Evolutionary conservation across 2,797 vertebrate genomes (phyloP), one percentile per base, ranked within the genome.

Genomic region (Acanthurus lineatus): DNA sequence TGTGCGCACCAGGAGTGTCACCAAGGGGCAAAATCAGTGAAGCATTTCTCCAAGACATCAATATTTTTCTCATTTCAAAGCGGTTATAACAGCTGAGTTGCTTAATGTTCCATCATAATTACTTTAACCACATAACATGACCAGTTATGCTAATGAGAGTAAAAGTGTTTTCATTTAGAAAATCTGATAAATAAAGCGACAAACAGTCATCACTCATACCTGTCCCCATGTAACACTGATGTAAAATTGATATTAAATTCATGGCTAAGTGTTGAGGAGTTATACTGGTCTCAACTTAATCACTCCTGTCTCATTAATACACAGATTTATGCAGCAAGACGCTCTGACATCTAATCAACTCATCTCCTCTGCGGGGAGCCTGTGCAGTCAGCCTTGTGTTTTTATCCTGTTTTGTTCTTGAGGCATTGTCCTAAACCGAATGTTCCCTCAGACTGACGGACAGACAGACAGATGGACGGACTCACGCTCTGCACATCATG

Each of bases 281-380:
- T 53, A 48, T n/a, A 53, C 2, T 63, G 14, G 53, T 61, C 40
- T 62, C 9, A 40, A 48, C 58, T 53, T 63, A 25, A 83, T 82
- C 28, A 74, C 20, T 74, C 60, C 38, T 68, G 47, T 57, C 48
- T 84, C 66, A 82, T 81, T 78, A 73, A 69, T 35, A 84, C 20
- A 75, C 68, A 82, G 45, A 77, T 77, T 77, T 60, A 59, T 72
- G 77, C 66, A 77, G 66, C 4, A 32, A 58, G 48, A 61, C 4
- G 6, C 52, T 75, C n/a, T 3, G 2, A 28, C 57, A 38, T 65
- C 66, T 85, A 59, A 85, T 84, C 65, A 71, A 49, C 61, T 48
- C 19, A 54, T 61, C 42, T 3, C 0, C 76, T 82, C 57, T 59
- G 54, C 71, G 60, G 77, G 51, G 38, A 40, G 25, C 25, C 25